A percentile compares a stretch with the other conserved stretches of the same genome.
These are phyloP conservation scores for Chamaetylas fuelleborni DNA, from an alignment of 2,113 vertebrate genomes.

Conservation along the genomic window DNA sequence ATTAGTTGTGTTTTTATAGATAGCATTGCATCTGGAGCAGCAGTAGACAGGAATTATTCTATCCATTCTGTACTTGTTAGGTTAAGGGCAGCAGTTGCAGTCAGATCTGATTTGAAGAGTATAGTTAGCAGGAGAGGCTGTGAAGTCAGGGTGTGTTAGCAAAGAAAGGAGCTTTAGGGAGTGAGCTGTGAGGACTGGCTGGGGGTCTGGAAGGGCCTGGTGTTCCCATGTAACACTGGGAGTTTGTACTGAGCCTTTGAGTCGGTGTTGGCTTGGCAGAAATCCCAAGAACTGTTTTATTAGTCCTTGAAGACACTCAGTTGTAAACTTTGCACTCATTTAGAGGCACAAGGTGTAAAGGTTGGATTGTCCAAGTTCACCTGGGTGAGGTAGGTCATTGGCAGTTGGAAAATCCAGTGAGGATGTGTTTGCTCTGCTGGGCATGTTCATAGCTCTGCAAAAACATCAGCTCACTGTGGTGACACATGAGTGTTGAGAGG, in stretches of 20 bases:
- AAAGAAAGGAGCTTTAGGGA: not conserved
- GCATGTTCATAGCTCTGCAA: not conserved
- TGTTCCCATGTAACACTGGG: not conserved
- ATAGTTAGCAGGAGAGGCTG: not conserved
- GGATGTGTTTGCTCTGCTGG: not conserved
- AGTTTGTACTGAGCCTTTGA: not conserved
- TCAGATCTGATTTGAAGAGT: not conserved
- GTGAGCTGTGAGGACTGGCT: not conserved
- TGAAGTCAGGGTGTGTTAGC: not conserved
- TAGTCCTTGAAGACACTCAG: not conserved
- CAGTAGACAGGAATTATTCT: not conserved
- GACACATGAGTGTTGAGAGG: not conserved
- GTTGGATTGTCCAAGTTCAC: not conserved
- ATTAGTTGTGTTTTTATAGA: not conserved
- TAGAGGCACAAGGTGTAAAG: not conserved
- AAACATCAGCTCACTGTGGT: not conserved
- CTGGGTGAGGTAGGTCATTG: rapidly evolving
- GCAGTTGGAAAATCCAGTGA: not conserved
- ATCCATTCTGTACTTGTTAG: not conserved
- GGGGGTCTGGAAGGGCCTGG: not conserved
- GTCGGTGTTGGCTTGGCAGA: not conserved
- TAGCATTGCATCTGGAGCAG: not conserved
- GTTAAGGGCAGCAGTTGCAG: not conserved
- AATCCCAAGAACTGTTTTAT: not conserved
- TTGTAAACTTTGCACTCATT: not conserved